These are phyloP conservation scores for Caenorhabditis briggsae DNA, from an alignment of 1,140 invertebrate genomes.

Conservation along the genomic window DNA sequence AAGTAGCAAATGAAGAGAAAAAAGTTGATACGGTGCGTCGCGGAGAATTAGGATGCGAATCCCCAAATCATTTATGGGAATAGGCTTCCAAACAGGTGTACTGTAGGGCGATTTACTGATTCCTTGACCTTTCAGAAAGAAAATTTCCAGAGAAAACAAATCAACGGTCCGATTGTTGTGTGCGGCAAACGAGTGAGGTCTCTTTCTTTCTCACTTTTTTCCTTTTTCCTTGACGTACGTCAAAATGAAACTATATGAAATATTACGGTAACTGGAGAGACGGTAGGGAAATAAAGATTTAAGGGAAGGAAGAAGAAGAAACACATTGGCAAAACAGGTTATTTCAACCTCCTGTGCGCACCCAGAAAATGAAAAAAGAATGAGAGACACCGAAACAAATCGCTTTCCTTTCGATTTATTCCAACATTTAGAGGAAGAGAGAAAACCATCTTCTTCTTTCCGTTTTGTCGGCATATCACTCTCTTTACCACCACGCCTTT, in stretches of 20 bases:
- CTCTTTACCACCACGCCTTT: conserved; percentile 27
- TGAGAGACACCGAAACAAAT: conserved; percentile 18
- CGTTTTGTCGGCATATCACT: conserved; percentile 53
- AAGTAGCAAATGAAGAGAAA: conserved; percentile 5
- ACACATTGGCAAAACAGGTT: conserved; percentile 55
- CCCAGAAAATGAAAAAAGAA: not conserved
- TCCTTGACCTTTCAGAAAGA: not conserved
- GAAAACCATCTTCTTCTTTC: not conserved
- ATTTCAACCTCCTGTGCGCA: not conserved
- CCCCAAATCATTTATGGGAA: no score
- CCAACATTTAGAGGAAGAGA: conserved; percentile 39
- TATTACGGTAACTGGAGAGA: not conserved
- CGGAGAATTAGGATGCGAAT: no score
- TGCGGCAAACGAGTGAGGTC: conserved; percentile 21
- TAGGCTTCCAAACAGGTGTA: no score
- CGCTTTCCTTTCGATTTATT: conserved; percentile 30
- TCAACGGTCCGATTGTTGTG: not conserved
- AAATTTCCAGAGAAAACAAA: conserved; percentile 6
- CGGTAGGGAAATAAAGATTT: not conserved
- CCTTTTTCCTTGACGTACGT: conserved; percentile 34
- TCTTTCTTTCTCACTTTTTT: not conserved
- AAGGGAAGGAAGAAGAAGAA: not conserved
- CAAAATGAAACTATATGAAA: not conserved
- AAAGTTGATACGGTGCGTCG: not conserved
- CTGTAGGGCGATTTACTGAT: no score